A percentile compares a stretch with the other conserved stretches of the same genome.
phyloP scores from a whole-genome alignment of 2,888 invertebrate species.

The Drosophila differens region DNA sequence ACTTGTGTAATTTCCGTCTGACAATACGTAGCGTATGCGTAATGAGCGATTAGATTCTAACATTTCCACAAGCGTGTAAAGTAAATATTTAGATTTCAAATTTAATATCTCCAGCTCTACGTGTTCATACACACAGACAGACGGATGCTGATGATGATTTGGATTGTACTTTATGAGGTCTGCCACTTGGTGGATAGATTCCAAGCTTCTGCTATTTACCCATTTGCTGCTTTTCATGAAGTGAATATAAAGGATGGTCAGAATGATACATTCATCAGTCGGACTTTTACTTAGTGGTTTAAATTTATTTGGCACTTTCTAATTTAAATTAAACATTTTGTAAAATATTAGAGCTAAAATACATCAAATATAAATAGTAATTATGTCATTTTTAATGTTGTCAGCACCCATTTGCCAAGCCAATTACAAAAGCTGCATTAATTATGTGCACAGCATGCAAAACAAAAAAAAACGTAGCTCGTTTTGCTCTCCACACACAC shows the following conservation, averaged over 20 bases:
- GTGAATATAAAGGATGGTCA: no score
- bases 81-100: slow-evolving; percentile 5
- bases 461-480: slow-evolving; percentile 1
- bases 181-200: not conserved
- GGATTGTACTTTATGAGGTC: not conserved
- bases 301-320: not conserved
- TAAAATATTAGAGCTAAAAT: no score
- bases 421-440: slow-evolving; percentile 37
- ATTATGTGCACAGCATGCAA: slow-evolving; percentile 11
- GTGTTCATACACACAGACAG: not conserved
- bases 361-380: not conserved
- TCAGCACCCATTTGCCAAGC: not conserved
- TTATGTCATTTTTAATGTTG: not conserved
- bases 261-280: not conserved
- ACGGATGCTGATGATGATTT: not conserved
- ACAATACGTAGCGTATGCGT: slow-evolving; percentile 59
- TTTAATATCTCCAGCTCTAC: not conserved
- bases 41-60: slow-evolving; percentile 32
- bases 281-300: not conserved
- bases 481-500: not conserved
- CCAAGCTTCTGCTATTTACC: not conserved
- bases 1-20: slow-evolving; percentile 74
- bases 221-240: not conserved
- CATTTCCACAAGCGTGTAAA: slow-evolving; percentile 8
- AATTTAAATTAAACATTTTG: not conserved